Evolutionary conservation across 2,797 vertebrate genomes (phyloP).

Genomic region (Sphenodon punctatus): DNA sequence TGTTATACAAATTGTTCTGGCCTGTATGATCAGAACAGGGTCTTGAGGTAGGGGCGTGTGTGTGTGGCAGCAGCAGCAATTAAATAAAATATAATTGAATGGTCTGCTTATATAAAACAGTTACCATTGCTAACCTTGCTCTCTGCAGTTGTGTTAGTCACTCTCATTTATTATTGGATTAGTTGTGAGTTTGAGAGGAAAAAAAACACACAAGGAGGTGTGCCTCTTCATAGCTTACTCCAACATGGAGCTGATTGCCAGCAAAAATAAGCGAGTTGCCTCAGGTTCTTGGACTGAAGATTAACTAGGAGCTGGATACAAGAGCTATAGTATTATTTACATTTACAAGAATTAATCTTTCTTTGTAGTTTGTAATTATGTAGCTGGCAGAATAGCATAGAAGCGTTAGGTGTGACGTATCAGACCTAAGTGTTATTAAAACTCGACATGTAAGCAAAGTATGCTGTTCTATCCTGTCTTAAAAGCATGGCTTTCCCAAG

Average conservation of each 20-base stretch:
- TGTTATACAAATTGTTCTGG: not conserved
- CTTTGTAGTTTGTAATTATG: conserved; percentile 64
- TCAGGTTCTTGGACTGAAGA: conserved; percentile 31
- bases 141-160: conserved; percentile 16
- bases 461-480: conserved; percentile 24
- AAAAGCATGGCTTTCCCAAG: conserved; percentile 52
- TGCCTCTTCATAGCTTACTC: not conserved
- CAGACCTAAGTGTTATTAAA: not conserved
- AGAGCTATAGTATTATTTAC: conserved; percentile 32
- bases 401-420: conserved; percentile 57
- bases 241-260: conserved; percentile 47
- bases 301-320: conserved; percentile 46
- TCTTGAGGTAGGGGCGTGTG: not conserved
- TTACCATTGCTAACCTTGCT: not conserved
- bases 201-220: not conserved
- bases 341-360: conserved; percentile 60
- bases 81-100: not conserved
- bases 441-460: conserved; percentile 26
- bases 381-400: conserved; percentile 41
- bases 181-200: conserved; percentile 12
- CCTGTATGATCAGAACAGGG: not conserved
- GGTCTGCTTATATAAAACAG: not conserved
- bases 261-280: conserved; percentile 49
- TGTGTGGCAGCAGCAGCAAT: rapidly evolving
- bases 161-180: conserved; percentile 29